phyloP scores from a whole-genome alignment of 2,113 vertebrate species.

The Ibidorhyncha struthersii region DNA sequence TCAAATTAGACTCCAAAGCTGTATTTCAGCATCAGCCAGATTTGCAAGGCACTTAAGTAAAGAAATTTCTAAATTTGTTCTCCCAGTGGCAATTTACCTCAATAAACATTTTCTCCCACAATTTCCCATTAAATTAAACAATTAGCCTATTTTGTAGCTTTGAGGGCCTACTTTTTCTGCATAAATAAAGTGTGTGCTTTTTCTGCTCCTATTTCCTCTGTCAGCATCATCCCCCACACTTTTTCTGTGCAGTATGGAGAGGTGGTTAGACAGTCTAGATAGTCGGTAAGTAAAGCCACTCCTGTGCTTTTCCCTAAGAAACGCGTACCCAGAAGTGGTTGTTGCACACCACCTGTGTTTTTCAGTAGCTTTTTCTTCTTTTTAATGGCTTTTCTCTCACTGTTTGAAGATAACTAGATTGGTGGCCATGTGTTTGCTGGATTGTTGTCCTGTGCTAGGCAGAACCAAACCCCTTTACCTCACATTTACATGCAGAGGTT shows the following conservation, averaged over 20 bases:
- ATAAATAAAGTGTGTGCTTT: not conserved
- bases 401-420: not conserved
- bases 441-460: not conserved
- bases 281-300: not conserved
- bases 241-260: not conserved
- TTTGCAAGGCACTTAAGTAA: conserved; percentile 16
- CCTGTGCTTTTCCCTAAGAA: not conserved
- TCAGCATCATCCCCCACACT: not conserved
- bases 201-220: not conserved
- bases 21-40: not conserved
- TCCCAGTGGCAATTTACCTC: conserved; percentile 6
- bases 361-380: not conserved
- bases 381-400: not conserved
- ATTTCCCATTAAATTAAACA: conserved; percentile 28
- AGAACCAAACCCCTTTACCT: not conserved
- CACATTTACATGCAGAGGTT: not conserved
- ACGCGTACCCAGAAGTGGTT: not conserved
- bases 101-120: not conserved
- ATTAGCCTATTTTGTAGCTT: not conserved
- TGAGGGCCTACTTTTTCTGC: not conserved
- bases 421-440: not conserved
- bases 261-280: not conserved
- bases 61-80: not conserved
- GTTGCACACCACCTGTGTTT: not conserved
- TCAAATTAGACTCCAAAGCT: not conserved